Base-by-base conservation (phyloP, 2,113 vertebrate genomes). In the Notarius quadriscutis region DNA sequence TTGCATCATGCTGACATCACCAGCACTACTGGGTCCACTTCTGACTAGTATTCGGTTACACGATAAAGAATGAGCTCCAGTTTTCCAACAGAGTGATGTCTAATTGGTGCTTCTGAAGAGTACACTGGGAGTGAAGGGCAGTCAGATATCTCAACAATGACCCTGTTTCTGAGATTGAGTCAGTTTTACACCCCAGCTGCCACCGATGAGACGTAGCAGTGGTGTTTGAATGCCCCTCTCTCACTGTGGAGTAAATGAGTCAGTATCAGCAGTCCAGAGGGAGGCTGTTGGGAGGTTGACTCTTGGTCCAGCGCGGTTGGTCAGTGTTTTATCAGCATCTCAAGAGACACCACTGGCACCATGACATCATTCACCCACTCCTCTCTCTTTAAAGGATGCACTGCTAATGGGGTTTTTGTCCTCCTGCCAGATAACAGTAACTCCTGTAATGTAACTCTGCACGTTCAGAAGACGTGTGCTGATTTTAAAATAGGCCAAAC, bases 301-400 rank as follows among this genome's bases (percentile, higher is more conserved):
- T 90, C 88, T 87, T 83, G 75, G 81, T 69, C 34, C 25, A 22
- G 14, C 71, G 62, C 88, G 58, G 67, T 58, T 79, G 84, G 80
- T 91, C 72, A 71, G 80, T 87, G 88, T 87, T 83, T 89, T 91
- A 88, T 92, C 90, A 63, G 72, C 77, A 48, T 78, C 77, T 50
- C 84, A 71, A 30, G 75, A 58, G 8, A 57, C 22, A 15, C 75
- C 58, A 55, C 57, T 65, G 69, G 74, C 48, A 74, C 10, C 58
- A 62, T 87, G 85, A 82, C 84, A 86, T 88, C 87, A 86, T 75
- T 67, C 5, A 74, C 67, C 62, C 80, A 67, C 87, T 85, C 17
- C 87, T 81, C 48, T 75, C 78, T 79, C 27, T 62, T 11, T 67
- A 34, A 85, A 75, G 50, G 85, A 83, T 86, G 50, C 65, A 22